phyloP scores from a whole-genome alignment of 2,797 vertebrate species.

The Gorsachius magnificus region DNA sequence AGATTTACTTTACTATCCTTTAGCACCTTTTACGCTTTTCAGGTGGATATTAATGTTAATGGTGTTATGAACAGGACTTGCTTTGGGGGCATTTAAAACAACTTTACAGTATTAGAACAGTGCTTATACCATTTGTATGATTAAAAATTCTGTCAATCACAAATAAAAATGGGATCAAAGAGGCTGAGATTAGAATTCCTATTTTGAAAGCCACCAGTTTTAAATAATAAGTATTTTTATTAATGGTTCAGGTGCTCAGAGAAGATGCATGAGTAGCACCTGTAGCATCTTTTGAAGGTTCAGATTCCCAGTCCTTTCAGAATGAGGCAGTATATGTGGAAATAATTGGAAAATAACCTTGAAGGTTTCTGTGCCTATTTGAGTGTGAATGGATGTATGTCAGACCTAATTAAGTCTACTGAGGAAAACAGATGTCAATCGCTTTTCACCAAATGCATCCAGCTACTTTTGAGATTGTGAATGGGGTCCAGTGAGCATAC shows the following conservation, averaged over 20 bases:
- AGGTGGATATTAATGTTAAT: background rate
- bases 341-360: conserved; percentile 48
- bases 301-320: background rate
- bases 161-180: background rate
- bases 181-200: background rate
- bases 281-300: background rate
- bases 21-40: background rate
- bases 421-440: conserved; percentile 43
- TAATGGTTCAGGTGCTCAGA: background rate
- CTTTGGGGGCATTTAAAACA: background rate
- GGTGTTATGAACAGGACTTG: background rate
- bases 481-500: background rate
- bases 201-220: background rate
- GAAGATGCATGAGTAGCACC: background rate
- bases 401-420: conserved; percentile 53
- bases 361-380: conserved; percentile 32
- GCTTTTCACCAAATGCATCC: conserved; percentile 1
- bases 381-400: conserved; percentile 57
- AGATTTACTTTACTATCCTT: conserved; percentile 1
- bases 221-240: background rate
- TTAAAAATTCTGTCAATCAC: background rate
- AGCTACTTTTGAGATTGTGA: conserved; percentile 19
- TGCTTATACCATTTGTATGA: background rate
- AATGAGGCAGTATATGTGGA: background rate
- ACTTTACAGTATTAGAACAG: background rate